Base-by-base conservation (phyloP, 2,113 vertebrate genomes). In the Callocephalon fimbriatum region DNA sequence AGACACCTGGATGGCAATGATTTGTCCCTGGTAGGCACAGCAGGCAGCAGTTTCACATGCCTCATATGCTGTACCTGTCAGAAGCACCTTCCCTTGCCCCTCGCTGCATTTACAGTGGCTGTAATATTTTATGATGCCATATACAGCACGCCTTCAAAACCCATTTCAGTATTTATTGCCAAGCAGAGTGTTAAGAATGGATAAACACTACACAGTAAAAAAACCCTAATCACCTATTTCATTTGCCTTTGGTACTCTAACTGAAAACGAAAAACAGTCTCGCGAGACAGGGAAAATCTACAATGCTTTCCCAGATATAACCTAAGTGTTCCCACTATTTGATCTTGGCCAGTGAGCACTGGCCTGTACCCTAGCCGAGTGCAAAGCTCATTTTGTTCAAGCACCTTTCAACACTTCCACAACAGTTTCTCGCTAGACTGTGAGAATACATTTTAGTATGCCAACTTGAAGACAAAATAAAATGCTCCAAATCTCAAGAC, bases 41-140 rank as follows among this genome's bases (percentile, higher is more conserved):
- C 72, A 86, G 75, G 76, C 86, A 66, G 83, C 76, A 35, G 27
- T 4, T 87, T 66, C 89, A 40, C 75, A n/a, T 7, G 8, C 78
- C 77, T 82, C 53, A 5, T 21, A 10, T 0, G 3, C 4, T 1
- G 2, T 38, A 48, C 79, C 82, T 50, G 4, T 79, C 93, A 93
- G 63, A 88, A 90, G 67, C 2, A 40, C 70, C 88, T 26, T 48
- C 50, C 45, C 95, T 92, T 35, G 78, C 72, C 75, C 86, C 63
- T 31, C 22, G 0, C 86, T 32, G 63, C 88, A 51, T 53, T 92
- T 86, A 86, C 58, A 67, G 86, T 3, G 0, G 82, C 78, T 90
- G 67, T 90, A 90, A 92, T 25, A 47, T 72, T 96, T 95, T 93
- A 95, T 76, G 90, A 79, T 83, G 90, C 92, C 93, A 80, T 80